Conservation (phyloP, 2,888 invertebrate genomes). For the Harmothoe impar region DNA sequence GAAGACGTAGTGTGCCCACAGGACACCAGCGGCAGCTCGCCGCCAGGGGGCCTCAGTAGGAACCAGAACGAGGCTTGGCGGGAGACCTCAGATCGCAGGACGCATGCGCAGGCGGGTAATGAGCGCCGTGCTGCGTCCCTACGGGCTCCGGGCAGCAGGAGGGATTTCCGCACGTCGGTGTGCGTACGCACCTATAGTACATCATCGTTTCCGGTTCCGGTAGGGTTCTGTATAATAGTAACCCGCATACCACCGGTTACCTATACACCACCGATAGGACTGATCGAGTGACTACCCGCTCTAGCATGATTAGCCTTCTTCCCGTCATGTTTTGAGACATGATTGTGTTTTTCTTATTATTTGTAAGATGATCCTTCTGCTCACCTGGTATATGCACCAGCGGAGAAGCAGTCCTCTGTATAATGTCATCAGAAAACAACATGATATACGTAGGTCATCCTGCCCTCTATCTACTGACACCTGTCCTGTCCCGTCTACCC, state of each 20-base stretch:
- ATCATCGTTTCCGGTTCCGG: slow-evolving; percentile 31
- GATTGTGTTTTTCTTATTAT: too few relatives aligned
- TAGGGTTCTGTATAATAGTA: neutral
- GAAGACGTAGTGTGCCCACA: slow-evolving; percentile 30
- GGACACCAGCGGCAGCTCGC: slow-evolving; percentile 12
- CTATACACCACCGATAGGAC: too few relatives aligned
- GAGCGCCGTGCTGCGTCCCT: slow-evolving; percentile 38
- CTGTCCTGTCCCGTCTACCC: neutral
- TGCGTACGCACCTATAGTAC: neutral
- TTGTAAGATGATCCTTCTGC: too few relatives aligned
- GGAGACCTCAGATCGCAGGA: neutral
- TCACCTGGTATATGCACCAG: too few relatives aligned
- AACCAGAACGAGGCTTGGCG: slow-evolving; percentile 4
- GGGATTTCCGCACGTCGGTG: neutral
- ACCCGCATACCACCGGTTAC: too few relatives aligned
- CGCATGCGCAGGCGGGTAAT: slow-evolving; percentile 39
- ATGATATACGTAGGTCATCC: too few relatives aligned
- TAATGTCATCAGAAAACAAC: too few relatives aligned
- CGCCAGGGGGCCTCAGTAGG: neutral
- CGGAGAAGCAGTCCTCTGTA: too few relatives aligned
- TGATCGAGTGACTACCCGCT: too few relatives aligned
- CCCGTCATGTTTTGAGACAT: too few relatives aligned
- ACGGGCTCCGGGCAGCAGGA: neutral
- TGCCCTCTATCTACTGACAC: too few relatives aligned
- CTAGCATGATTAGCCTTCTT: too few relatives aligned